phyloP scores from a whole-genome alignment of 2,888 invertebrate species.

The Acleris cristana region DNA sequence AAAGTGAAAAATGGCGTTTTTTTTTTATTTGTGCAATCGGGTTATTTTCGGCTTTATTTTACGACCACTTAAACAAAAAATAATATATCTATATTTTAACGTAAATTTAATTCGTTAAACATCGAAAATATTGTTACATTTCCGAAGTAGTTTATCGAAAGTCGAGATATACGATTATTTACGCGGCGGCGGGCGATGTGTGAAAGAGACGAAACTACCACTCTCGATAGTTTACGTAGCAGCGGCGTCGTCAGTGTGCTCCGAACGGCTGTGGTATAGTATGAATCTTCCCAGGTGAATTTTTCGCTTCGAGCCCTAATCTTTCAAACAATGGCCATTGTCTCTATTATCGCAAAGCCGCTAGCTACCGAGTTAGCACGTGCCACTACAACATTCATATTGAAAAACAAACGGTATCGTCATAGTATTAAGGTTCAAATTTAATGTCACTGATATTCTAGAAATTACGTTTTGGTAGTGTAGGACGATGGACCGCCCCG shows the following conservation, averaged over 20 bases:
- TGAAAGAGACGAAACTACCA: slow-evolving; percentile 1
- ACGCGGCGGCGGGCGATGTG: background rate
- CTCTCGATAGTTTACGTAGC: background rate
- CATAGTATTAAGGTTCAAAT: too few relatives aligned
- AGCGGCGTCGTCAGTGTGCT: background rate
- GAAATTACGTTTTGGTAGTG: too few relatives aligned
- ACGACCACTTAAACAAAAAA: background rate
- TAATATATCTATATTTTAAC: background rate
- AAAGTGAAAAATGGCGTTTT: background rate
- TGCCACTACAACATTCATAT: too few relatives aligned
- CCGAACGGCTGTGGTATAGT: background rate
- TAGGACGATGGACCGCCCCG: too few relatives aligned
- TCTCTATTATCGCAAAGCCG: too few relatives aligned
- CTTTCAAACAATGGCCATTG: too few relatives aligned
- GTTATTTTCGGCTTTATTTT: background rate
- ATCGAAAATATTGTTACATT: background rate
- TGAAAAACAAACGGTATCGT: too few relatives aligned
- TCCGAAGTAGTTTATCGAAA: background rate
- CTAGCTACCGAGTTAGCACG: too few relatives aligned
- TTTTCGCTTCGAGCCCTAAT: too few relatives aligned
- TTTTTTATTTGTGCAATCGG: slow-evolving; percentile 3
- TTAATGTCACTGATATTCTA: too few relatives aligned
- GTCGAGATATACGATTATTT: background rate
- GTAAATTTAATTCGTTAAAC: background rate
- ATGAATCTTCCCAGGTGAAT: too few relatives aligned